Evolutionary conservation across 1,140 invertebrate genomes (phyloP).

Genomic region (Hypsibius dujardini): DNA sequence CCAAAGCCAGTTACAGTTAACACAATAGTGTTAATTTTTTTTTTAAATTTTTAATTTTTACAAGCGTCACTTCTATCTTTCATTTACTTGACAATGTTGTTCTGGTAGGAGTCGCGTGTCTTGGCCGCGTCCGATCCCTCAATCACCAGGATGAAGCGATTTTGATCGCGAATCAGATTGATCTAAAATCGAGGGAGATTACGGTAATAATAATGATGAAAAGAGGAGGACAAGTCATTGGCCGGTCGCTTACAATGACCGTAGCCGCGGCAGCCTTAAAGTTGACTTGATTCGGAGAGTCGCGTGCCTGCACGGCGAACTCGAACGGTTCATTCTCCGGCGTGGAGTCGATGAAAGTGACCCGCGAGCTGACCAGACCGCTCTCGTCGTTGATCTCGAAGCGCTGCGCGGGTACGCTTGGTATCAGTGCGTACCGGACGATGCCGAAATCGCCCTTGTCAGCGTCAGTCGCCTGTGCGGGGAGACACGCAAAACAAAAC

Average conservation of each 20-base stretch:
- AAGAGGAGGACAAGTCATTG: too few relatives aligned
- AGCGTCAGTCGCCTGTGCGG: conserved; percentile 48
- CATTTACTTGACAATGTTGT: conserved; percentile 39
- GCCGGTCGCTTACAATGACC: background rate
- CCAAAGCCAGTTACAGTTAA: too few relatives aligned
- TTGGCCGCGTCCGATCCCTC: conserved; percentile 51
- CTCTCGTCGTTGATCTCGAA: conserved; percentile 17
- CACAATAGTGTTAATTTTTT: too few relatives aligned
- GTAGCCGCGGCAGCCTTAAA: conserved; percentile 17
- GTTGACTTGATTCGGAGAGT: conserved; percentile 2
- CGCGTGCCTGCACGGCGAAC: conserved; percentile 19
- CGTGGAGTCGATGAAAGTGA: conserved; percentile 6
- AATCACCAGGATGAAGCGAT: conserved; percentile 58
- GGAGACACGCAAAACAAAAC: background rate
- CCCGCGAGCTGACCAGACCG: conserved; percentile 1
- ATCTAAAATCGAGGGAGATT: conserved; percentile 32
- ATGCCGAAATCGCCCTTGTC: conserved; percentile 47
- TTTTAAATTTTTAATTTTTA: too few relatives aligned
- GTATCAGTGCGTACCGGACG: conserved; percentile 48
- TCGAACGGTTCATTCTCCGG: conserved; percentile 19
- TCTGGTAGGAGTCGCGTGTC: conserved; percentile 45
- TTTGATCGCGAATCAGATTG: conserved; percentile 47
- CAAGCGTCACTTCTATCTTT: too few relatives aligned
- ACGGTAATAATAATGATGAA: too few relatives aligned
- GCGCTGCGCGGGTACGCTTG: conserved; percentile 8